These are phyloP conservation scores for Mustela lutreola DNA, from an alignment of 2,113 vertebrate species.

Conservation along the genomic window DNA sequence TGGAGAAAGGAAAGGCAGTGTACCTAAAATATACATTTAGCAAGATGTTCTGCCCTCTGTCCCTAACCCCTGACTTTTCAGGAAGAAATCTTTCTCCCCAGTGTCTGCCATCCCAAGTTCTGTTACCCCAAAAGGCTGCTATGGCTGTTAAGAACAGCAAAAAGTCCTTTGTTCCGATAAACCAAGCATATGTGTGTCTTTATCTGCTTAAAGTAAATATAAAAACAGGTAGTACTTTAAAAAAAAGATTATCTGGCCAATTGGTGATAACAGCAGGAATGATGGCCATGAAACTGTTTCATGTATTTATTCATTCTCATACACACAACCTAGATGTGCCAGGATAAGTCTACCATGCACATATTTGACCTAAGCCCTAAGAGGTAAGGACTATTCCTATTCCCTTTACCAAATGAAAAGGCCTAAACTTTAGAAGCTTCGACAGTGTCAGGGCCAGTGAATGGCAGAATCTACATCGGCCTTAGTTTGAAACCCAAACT, in stretches of 20 bases:
- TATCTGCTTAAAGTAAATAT: conserved; percentile 23
- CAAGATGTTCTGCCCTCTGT: neutral
- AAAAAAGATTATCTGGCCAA: neutral
- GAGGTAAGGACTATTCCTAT: neutral
- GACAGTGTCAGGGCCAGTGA: neutral
- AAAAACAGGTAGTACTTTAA: conserved; percentile 15
- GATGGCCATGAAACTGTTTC: neutral
- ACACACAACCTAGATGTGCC: neutral
- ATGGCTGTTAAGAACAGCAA: neutral
- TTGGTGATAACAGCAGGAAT: neutral
- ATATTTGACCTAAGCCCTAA: neutral
- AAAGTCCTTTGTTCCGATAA: neutral
- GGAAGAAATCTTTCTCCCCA: neutral
- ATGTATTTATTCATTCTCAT: neutral
- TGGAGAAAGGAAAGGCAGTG: neutral
- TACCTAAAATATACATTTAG: neutral
- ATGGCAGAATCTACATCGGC: neutral
- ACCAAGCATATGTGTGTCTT: neutral
- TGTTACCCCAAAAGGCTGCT: neutral
- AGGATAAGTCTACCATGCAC: neutral
- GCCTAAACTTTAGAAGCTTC: neutral
- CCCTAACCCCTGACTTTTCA: neutral
- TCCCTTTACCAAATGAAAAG: neutral
- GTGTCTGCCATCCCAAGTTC: neutral
- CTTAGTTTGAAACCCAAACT: neutral